Percentiles rank a stretch among this genome's conserved stretches.
These are phyloP conservation scores for Aricia artaxerxes DNA, from an alignment of 2,888 invertebrate species.

Conservation along the genomic window DNA sequence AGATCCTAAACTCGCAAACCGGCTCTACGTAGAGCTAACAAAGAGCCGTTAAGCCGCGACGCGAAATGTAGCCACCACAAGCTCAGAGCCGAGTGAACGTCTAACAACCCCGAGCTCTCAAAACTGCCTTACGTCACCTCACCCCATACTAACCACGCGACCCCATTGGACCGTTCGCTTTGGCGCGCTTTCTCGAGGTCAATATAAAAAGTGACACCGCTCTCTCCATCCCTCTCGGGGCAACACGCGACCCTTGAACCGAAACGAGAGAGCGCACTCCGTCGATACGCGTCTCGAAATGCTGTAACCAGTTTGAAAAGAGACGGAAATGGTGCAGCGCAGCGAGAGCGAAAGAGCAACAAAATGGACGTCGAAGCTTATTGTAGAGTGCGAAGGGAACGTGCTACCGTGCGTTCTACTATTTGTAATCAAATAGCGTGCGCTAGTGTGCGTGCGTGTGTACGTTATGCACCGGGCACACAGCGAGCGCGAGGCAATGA, in stretches of 20 bases:
- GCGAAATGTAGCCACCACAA: slow-evolving; percentile 61
- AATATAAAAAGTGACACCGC: slow-evolving; percentile 53
- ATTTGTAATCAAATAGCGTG: slow-evolving; percentile 76
- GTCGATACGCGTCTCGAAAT: slow-evolving; percentile 58
- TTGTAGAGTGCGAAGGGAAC: slow-evolving; percentile 77
- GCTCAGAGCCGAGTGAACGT: slow-evolving; percentile 73
- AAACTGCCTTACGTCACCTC: slow-evolving; percentile 73
- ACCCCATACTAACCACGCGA: slow-evolving; percentile 65
- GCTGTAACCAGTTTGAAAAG: slow-evolving; percentile 70
- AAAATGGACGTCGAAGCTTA: slow-evolving; percentile 62
- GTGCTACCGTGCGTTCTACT: slow-evolving; percentile 80
- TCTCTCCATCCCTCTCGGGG: slow-evolving; percentile 55
- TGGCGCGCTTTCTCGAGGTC: slow-evolving; percentile 73
- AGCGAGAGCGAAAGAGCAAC: slow-evolving; percentile 54
- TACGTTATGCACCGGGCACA: slow-evolving; percentile 73
- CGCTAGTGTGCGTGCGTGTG: slow-evolving; percentile 65
- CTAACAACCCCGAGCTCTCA: slow-evolving; percentile 72
- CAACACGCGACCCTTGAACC: slow-evolving; percentile 47
- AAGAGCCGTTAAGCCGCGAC: slow-evolving; percentile 69
- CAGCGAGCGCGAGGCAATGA: slow-evolving; percentile 70
- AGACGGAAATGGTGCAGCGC: slow-evolving; percentile 49
- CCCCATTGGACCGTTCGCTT: slow-evolving; percentile 66
- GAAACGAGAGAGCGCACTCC: slow-evolving; percentile 59
- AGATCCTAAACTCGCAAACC: slow-evolving; percentile 60
- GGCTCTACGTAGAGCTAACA: slow-evolving; percentile 63